phyloP scores from a whole-genome alignment of 1,140 invertebrate genomes.

The Xylocopa sonorina region DNA sequence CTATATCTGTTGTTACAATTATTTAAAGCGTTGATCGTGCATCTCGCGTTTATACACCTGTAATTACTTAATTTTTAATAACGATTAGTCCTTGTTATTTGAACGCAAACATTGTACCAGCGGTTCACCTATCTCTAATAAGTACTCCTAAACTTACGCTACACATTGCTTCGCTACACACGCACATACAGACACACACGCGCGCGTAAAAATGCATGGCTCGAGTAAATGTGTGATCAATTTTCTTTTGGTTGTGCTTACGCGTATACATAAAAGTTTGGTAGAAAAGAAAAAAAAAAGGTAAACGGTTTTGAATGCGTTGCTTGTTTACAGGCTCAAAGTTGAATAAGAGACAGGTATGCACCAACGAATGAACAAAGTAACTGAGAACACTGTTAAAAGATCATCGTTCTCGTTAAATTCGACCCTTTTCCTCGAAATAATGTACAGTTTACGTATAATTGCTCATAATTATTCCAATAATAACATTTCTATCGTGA shows the following conservation, averaged over 20 bases:
- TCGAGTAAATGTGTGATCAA: not conserved
- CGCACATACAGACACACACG: no score
- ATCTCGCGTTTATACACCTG: not conserved
- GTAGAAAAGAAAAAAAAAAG: slow-evolving; percentile 44
- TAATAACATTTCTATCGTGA: not conserved
- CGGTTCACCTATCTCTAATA: slow-evolving; percentile 6
- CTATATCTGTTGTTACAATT: not conserved
- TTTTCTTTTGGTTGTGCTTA: slow-evolving; percentile 3
- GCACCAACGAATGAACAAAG: not conserved
- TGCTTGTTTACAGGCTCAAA: not conserved
- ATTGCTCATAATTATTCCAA: not conserved
- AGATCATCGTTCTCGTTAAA: not conserved
- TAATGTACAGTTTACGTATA: not conserved
- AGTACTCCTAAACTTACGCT: slow-evolving; percentile 16
- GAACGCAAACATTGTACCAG: slow-evolving; percentile 24
- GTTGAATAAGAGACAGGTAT: not conserved
- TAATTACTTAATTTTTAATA: slow-evolving; percentile 1
- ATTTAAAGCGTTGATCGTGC: not conserved
- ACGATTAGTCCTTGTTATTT: slow-evolving; percentile 19
- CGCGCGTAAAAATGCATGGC: not conserved
- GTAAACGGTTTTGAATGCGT: not conserved
- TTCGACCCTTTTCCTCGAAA: not conserved
- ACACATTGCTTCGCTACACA: slow-evolving; percentile 17
- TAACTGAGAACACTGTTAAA: not conserved
- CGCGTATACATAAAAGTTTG: slow-evolving; percentile 47